Evolutionary conservation across 2,113 vertebrate species (phyloP), one percentile per base, ranked within the genome.

Genomic region (Rhinichthys klamathensis): DNA sequence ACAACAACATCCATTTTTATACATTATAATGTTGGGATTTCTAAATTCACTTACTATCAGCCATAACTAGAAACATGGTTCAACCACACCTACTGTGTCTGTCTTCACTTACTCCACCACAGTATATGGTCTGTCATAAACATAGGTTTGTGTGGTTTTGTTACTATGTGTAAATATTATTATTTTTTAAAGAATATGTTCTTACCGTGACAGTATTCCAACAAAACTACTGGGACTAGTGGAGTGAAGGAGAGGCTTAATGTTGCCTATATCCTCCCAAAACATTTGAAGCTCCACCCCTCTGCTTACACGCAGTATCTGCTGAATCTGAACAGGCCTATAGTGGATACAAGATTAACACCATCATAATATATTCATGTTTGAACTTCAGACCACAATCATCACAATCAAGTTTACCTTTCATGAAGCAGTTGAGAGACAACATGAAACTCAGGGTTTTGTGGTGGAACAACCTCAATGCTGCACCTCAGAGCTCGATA

Each of bases 191-290:
- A 44, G 16, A 88, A 65, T n/a, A 16, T 49, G n/a, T 9, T 61
- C 93, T 94, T 88, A 98, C 97, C 97, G 93, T 80, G 96, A 97
- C 61, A 98, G 91, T 88, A 98, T 95, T 83, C 96, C 97, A 1
- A 97, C 94, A 87, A 97, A 95, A 87, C 95, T 97, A 75, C 80
- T 89, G 63, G 94, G 92, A 3, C 91, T 86, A 23, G 95, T 95
- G 3, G 95, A 95, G 25, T 98, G 96, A 11, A 97, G 91, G 72
- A 97, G 92, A 41, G 91, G 46, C 44, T 27, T 91, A 67, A 96
- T 32, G 1, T 96, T 97, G 78, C 95, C 95, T 1, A 97, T 86
- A n/a, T 92, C 87, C 16, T 92, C 91, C 77, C 85, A 85, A 89
- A 98, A 97, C 16, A 91, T 92, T 82, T 90, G 91, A 65, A 94